Percentiles rank a stretch among this genome's conserved stretches.
Evolutionary conservation across 2,888 invertebrate species (phyloP).

Genomic region (Periphyllus acericola): DNA sequence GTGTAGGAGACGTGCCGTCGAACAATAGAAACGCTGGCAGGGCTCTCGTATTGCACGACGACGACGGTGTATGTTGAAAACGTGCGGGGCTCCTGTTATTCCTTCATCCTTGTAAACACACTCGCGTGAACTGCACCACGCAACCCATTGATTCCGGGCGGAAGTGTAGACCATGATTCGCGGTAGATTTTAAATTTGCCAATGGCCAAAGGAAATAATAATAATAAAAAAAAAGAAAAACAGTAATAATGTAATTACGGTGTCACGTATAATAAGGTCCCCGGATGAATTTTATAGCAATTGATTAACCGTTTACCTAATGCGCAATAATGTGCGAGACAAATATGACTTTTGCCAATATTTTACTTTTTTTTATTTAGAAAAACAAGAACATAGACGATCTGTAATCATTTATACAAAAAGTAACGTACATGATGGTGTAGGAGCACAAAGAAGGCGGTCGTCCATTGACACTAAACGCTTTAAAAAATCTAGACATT

Average conservation of each 20-base stretch:
- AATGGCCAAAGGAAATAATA: not conserved
- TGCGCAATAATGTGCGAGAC: too few relatives aligned
- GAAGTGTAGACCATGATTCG: slow-evolving; percentile 11
- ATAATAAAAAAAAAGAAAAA: not conserved
- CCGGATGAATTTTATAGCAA: not conserved
- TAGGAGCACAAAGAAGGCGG: too few relatives aligned
- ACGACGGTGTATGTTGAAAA: slow-evolving; percentile 17
- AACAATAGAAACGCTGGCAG: slow-evolving; percentile 50
- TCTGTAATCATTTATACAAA: too few relatives aligned
- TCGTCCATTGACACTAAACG: too few relatives aligned
- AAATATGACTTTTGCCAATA: too few relatives aligned
- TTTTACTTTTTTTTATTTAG: too few relatives aligned
- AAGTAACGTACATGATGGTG: too few relatives aligned
- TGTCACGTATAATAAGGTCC: not conserved
- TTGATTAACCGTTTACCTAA: too few relatives aligned
- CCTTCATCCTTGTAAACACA: not conserved
- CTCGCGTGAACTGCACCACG: not conserved
- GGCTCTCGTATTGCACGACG: slow-evolving; percentile 46
- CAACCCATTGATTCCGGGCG: slow-evolving; percentile 52
- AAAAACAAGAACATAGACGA: too few relatives aligned
- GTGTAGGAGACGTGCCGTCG: slow-evolving; percentile 56
- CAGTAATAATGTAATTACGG: not conserved
- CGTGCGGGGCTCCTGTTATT: slow-evolving; percentile 36
- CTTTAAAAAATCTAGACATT: too few relatives aligned
- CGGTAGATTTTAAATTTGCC: not conserved